A percentile compares a stretch with the other conserved stretches of the same genome.
Evolutionary conservation across 2,888 invertebrate genomes (phyloP).

Genomic region (Amphipyra tragopoginis): DNA sequence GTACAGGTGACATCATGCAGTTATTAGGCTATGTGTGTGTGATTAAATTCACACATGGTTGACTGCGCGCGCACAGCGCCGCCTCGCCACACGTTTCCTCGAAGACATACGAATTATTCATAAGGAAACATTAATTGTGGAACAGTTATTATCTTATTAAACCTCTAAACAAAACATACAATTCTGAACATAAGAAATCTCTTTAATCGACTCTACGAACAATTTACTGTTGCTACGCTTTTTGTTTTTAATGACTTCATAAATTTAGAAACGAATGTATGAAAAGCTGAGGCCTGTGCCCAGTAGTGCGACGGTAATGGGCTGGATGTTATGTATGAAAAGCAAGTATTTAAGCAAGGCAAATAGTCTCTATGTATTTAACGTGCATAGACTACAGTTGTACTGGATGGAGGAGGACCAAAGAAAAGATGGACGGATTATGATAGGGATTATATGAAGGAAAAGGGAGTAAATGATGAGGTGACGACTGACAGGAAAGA

Average conservation of each 20-base stretch:
- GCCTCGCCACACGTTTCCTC: constrained; percentile 56
- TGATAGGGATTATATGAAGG: too few species aligned
- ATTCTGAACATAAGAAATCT: constrained; percentile 34
- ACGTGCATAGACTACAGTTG: not conserved
- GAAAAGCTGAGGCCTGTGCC: constrained; percentile 1
- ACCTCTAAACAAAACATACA: constrained; percentile 47
- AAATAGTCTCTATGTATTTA: not conserved
- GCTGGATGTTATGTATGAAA: too few species aligned
- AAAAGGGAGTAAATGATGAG: too few species aligned
- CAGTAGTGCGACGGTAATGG: too few species aligned
- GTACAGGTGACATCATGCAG: constrained; percentile 71
- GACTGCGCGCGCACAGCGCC: constrained; percentile 46
- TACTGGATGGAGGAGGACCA: too few species aligned
- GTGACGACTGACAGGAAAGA: too few species aligned
- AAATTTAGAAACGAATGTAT: constrained; percentile 22
- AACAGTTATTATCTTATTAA: constrained; percentile 58
- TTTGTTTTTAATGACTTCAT: constrained; percentile 30
- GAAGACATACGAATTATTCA: constrained; percentile 65
- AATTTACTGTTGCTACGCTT: constrained; percentile 40
- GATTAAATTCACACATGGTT: constrained; percentile 71
- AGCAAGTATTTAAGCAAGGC: too few species aligned
- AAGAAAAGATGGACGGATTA: too few species aligned
- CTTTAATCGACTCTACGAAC: constrained; percentile 36
- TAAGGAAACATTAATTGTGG: constrained; percentile 60
- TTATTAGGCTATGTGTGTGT: constrained; percentile 57